Evolutionary conservation across 1,140 invertebrate genomes (phyloP).

Genomic region (Scaptomyza hsui): DNA sequence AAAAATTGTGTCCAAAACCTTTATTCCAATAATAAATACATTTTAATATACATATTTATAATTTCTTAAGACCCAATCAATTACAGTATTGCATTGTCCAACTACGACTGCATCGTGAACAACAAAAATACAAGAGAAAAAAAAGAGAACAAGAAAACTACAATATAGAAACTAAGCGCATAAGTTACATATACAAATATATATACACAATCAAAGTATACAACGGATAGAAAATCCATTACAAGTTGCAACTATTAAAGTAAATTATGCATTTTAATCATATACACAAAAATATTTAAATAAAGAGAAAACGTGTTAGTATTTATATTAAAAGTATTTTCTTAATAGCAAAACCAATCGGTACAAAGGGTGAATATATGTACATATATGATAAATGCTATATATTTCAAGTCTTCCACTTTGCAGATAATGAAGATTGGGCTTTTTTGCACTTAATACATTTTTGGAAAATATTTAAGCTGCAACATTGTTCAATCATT

Average conservation of each 20-base stretch:
- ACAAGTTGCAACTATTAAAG: conserved; percentile 76
- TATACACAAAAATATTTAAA: conserved; percentile 77
- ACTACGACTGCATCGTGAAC: conserved; percentile 9
- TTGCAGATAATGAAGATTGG: too few species aligned
- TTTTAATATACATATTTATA: conserved; percentile 16
- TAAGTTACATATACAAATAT: conserved; percentile 60
- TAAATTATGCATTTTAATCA: conserved; percentile 77
- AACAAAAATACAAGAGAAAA: conserved; percentile 6
- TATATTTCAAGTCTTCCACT: too few species aligned
- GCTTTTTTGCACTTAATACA: too few species aligned
- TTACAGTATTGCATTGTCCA: conserved; percentile 40
- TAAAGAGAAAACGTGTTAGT: conserved; percentile 72
- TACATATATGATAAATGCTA: too few species aligned
- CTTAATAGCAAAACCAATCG: not conserved
- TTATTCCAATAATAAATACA: conserved; percentile 36
- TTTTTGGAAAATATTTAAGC: too few species aligned
- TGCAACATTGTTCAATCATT: too few species aligned
- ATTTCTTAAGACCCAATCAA: conserved; percentile 28
- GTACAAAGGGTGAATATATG: too few species aligned
- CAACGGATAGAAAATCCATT: conserved; percentile 65
- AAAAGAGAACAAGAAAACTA: conserved; percentile 30
- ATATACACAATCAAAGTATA: conserved; percentile 55
- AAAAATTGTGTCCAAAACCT: conserved; percentile 21
- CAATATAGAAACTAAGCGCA: conserved; percentile 57
- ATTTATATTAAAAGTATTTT: conserved; percentile 42